Conservation (phyloP, 2,888 invertebrate species). For the Patella caerulea region DNA sequence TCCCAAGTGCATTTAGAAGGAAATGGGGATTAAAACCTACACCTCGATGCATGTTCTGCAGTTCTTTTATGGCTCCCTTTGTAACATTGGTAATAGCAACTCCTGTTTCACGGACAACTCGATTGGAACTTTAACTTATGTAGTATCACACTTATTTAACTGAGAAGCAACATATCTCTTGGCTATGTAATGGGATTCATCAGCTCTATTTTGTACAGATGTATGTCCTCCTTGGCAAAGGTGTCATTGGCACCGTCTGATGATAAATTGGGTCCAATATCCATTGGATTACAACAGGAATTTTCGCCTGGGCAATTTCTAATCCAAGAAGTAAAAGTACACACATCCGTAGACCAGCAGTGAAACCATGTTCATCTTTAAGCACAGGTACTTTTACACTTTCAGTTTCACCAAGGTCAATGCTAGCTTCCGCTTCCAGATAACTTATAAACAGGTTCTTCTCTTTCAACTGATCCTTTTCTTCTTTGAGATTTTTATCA, state of each 20-base stretch:
- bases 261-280: background rate
- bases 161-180: slow-evolving; percentile 28
- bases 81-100: slow-evolving; percentile 23
- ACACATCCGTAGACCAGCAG: too few species aligned
- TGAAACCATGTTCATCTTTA: too few species aligned
- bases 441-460: too few species aligned
- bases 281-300: background rate
- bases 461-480: too few species aligned
- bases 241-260: background rate
- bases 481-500: too few species aligned
- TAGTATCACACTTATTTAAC: slow-evolving; percentile 10
- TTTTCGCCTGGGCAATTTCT: too few species aligned
- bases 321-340: too few species aligned
- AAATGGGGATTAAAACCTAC: background rate
- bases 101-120: slow-evolving; percentile 30
- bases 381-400: too few species aligned
- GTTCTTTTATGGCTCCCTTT: slow-evolving; percentile 27
- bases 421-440: too few species aligned
- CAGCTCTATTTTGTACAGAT: background rate
- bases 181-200: slow-evolving; percentile 23
- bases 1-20: slow-evolving; percentile 14
- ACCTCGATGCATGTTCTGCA: background rate
- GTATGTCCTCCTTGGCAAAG: background rate
- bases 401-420: too few species aligned
- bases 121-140: too few species aligned